These are phyloP conservation scores for Ivindomyrus marchei DNA, from an alignment of 2,113 vertebrate genomes.

Conservation along the genomic window DNA sequence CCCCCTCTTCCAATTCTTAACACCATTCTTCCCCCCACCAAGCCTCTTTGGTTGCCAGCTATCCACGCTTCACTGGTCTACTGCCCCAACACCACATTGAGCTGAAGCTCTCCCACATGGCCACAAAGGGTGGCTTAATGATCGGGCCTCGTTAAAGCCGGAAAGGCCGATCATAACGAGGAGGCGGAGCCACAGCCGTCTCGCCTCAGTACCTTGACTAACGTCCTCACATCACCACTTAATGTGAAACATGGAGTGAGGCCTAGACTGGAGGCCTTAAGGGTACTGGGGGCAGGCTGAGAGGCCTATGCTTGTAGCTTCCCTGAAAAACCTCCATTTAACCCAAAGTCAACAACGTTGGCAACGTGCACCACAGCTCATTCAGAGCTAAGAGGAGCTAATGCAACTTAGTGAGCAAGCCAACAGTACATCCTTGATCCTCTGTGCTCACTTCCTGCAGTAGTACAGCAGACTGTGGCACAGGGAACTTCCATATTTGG, in stretches of 20 bases:
- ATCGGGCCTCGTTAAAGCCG: not conserved
- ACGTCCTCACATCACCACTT: slow-evolving; percentile 90
- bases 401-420: not conserved
- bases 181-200: slow-evolving; percentile 26
- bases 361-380: not conserved
- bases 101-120: not conserved
- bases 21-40: not conserved
- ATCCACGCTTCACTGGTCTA: not conserved
- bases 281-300: slow-evolving; percentile 78
- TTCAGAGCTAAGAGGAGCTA: not conserved
- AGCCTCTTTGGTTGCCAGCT: not conserved
- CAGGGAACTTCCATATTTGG: slow-evolving; percentile 16
- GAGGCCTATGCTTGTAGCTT: slow-evolving; percentile 64
- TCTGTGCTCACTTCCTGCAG: not conserved
- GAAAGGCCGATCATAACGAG: not conserved
- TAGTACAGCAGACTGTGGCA: not conserved
- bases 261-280: slow-evolving; percentile 61
- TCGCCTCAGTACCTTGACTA: slow-evolving; percentile 80
- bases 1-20: not conserved
- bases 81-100: not conserved
- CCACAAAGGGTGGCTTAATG: too few species aligned
- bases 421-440: not conserved
- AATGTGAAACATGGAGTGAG: slow-evolving; percentile 83
- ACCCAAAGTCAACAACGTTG: not conserved
- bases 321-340: too few species aligned